A percentile compares a stretch with the other conserved stretches of the same genome.
Conservation (phyloP, 2,888 invertebrate species). For the Tachina fera region DNA sequence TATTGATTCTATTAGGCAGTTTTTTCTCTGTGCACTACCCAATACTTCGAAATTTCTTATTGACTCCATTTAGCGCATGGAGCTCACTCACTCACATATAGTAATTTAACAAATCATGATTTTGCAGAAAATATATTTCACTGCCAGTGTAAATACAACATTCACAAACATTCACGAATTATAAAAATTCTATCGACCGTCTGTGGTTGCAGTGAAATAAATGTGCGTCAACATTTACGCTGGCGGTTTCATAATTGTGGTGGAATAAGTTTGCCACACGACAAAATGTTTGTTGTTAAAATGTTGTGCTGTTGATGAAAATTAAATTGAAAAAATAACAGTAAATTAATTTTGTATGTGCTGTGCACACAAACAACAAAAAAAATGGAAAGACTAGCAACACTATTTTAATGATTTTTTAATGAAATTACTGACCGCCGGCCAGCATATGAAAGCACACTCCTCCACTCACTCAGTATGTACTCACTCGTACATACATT, state of each 20-base stretch:
- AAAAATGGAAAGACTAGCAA: constrained; percentile 40
- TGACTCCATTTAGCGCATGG: too few species aligned
- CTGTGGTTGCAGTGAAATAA: constrained; percentile 55
- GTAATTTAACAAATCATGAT: neutral
- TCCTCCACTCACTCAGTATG: constrained; percentile 11
- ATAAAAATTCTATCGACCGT: constrained; percentile 16
- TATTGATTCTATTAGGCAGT: too few species aligned
- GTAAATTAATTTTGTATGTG: constrained; percentile 64
- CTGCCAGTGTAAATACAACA: constrained; percentile 26
- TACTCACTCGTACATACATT: neutral
- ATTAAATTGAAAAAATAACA: constrained; percentile 65
- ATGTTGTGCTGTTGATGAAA: constrained; percentile 49
- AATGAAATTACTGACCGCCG: constrained; percentile 70
- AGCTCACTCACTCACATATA: neutral
- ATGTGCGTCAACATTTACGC: constrained; percentile 71
- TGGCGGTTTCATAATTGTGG: constrained; percentile 64
- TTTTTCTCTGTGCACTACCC: too few species aligned
- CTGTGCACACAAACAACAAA: constrained; percentile 37
- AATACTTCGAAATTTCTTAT: too few species aligned
- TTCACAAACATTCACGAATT: neutral
- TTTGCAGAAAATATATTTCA: neutral
- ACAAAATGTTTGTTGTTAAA: constrained; percentile 65
- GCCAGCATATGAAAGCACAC: constrained; percentile 60
- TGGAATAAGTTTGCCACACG: constrained; percentile 70
- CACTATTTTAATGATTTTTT: constrained; percentile 63